Base-by-base conservation (phyloP, 2,888 invertebrate genomes). In the Dicranocentrus wangi region DNA sequence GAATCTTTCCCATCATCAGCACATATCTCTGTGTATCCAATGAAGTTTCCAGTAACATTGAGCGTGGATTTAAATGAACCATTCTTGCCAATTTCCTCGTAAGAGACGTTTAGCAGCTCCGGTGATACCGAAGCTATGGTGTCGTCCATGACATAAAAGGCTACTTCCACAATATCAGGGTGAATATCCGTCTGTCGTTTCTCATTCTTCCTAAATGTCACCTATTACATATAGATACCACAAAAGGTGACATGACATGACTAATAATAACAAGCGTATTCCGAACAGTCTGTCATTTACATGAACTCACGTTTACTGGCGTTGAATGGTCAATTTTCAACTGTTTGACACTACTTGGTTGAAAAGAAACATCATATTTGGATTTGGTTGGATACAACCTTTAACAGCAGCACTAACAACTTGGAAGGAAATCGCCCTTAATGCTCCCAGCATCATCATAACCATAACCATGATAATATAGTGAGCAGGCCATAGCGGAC, bases 401-500 rank as follows among this genome's bases (percentile, higher is more conserved):
- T 85, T 73, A 7, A 85, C 84, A 0, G 84, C 84, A 19, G 83
- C 85, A 0, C 90, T 90, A 39, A 89, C 88, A 13, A 84, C 60
- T 1, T 88, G 85, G 87, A 90, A 90, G 86, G 91, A 90, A 5
- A 60, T 28, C 7, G 90, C 89, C 90, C 91, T 91, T 23, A 91
- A 87, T 0, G 91, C 91, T 83, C 90, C 89, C 69, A 92, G 85
- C 39, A 90, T 89, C 87, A 91, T 88, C 53, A 91, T 87, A n/a
- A n/a, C n/a, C n/a, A n/a, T n/a, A 88, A 91, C 92, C 85, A 92
- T 87, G 80, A 92, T 86, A 68, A 92, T 88, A 77, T 91, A 89
- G 87, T 92, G 92, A 28, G 91, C 87, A 39, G 92, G 92, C 91
- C 91, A 92, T 87, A 92, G 89, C 7, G 92, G 91, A 89, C 91